A percentile compares a stretch with the other conserved stretches of the same genome.
Evolutionary conservation across 2,797 vertebrate species (phyloP).

Genomic region (Protonibea diacanthus): DNA sequence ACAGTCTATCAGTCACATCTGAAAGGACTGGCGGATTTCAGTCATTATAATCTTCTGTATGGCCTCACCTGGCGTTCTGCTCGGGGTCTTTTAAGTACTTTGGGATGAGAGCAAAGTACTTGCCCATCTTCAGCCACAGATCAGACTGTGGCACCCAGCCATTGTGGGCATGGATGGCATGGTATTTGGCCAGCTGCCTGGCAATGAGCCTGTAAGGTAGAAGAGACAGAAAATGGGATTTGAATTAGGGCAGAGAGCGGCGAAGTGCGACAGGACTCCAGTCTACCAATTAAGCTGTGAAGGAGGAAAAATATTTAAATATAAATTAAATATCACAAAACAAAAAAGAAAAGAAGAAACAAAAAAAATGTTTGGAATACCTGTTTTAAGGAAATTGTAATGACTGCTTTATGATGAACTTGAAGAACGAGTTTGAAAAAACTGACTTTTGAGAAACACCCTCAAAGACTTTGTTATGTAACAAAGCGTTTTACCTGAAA

Average conservation of each 20-base stretch:
- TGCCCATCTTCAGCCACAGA: constrained; percentile 96
- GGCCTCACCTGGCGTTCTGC: constrained; percentile 89
- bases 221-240: constrained; percentile 10
- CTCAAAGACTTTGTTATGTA: neutral
- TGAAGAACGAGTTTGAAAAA: too few relatives aligned
- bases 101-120: constrained; percentile 95
- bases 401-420: neutral
- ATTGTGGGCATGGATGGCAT: constrained; percentile 98
- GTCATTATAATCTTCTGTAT: too few relatives aligned
- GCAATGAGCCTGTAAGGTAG: constrained; percentile 90
- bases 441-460: neutral
- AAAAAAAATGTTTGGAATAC: too few relatives aligned
- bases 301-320: too few relatives aligned
- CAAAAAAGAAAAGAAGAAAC: too few relatives aligned
- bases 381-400: neutral
- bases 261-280: neutral
- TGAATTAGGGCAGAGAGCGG: neutral
- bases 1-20: neutral
- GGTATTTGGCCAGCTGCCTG: constrained; percentile 96
- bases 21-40: neutral
- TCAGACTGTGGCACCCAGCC: constrained; percentile 98
- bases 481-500: constrained; percentile 86
- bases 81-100: constrained; percentile 90
- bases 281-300: neutral
- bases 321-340: too few relatives aligned